Conservation (phyloP, 2,797 vertebrate species). For the Anisognathus igniventris region DNA sequence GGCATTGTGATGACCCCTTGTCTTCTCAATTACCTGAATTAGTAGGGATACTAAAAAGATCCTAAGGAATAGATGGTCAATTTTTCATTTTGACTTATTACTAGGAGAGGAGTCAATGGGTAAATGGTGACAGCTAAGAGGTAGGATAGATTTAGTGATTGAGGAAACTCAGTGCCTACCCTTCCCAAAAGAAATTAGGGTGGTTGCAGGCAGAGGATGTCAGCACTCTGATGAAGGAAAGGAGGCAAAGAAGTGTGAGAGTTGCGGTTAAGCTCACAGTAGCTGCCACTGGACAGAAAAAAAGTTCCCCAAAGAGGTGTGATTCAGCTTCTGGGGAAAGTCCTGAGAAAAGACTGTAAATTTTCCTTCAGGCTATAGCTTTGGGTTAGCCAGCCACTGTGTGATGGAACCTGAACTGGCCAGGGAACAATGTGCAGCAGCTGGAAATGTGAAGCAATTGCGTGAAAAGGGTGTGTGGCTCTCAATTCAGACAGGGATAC, state of each 20-base stretch:
- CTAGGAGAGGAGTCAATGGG: background rate
- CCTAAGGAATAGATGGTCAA: background rate
- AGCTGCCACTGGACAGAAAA: background rate
- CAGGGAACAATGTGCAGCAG: background rate
- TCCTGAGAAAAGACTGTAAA: background rate
- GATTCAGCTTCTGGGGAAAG: background rate
- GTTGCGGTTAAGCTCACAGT: background rate
- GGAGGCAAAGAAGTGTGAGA: background rate
- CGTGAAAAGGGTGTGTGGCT: background rate
- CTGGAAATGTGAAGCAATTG: background rate
- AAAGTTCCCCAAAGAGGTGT: background rate
- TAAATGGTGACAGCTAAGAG: background rate
- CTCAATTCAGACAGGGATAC: background rate
- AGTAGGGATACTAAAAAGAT: background rate
- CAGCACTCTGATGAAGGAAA: background rate
- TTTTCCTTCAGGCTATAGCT: background rate
- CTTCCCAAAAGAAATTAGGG: background rate
- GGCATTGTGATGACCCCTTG: background rate
- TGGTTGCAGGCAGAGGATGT: background rate
- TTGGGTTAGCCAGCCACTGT: background rate
- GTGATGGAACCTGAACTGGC: background rate
- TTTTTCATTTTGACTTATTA: background rate
- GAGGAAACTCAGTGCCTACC: background rate
- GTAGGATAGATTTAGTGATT: background rate
- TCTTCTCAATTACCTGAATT: background rate